phyloP scores from a whole-genome alignment of 2,797 vertebrate species.

The Glyptemys insculpta region DNA sequence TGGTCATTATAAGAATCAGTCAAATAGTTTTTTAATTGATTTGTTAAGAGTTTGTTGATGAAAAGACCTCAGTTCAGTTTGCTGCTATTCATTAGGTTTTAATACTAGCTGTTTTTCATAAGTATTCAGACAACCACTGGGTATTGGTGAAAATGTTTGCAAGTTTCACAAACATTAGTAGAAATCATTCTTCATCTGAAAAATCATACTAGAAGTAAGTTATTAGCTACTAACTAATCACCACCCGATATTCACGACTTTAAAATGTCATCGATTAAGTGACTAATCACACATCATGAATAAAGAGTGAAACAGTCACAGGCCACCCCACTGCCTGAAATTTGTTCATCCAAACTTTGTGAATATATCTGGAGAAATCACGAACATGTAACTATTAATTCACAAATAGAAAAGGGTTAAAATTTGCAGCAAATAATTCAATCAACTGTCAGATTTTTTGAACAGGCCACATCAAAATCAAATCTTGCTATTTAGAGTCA shows the following conservation, averaged over 20 bases:
- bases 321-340: background rate
- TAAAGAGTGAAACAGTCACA: background rate
- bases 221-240: background rate
- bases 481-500: background rate
- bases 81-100: background rate
- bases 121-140: background rate
- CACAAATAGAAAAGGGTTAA: background rate
- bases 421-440: background rate
- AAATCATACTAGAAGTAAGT: background rate
- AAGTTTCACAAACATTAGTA: background rate
- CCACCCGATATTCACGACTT: background rate
- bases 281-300: background rate
- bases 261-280: background rate
- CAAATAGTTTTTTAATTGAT: background rate
- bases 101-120: background rate
- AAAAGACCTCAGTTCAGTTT: background rate
- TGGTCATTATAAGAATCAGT: background rate
- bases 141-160: background rate
- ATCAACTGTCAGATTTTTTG: background rate
- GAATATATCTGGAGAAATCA: constrained; percentile 3
- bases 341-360: background rate
- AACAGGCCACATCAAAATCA: background rate
- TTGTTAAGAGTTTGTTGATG: background rate
- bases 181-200: constrained; percentile 3
- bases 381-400: background rate